Base-by-base conservation (phyloP, 1,140 invertebrate genomes). In the Zaprionus kolodkinae region DNA sequence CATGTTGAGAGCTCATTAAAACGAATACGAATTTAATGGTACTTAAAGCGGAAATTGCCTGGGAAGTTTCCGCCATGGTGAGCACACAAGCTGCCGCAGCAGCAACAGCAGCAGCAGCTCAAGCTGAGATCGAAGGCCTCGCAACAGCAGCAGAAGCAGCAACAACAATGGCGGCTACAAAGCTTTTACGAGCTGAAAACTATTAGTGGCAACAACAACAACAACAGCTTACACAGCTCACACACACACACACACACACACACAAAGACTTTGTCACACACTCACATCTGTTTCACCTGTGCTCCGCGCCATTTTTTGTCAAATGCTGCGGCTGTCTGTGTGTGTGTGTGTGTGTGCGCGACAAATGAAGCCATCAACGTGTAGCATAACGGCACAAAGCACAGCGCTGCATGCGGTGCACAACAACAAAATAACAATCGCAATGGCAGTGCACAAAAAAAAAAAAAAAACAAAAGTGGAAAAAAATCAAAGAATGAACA, bases 1-100 rank as follows among this genome's bases (percentile, higher is more conserved):
- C 88, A 91, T 91, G 89, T 91, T 91, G 88, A 91, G 89, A 91
- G 88, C 89, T 91, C 89, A 91, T 91, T 91, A 91, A 91, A 88
- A 89, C 79, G 84, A 85, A 91, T 91, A 80, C 89, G 89, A 91
- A 89, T 91, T 91, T 91, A 91, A 91, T 91, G 89, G 84, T 85
- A 91, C 89, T 91, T 91, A 88, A 91, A 91, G 84, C 89, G 89
- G 89, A 91, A 91, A 91, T 91, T 91, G 89, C 89, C 89, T 91
- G 89, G 79, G 70, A 91, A 91, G 89, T 88, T 91, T 91, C 85
- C 84, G 83, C 79, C 61, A 76, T 72, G 83, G 60, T 62, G 67
- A 67, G 86, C 81, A 81, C 73, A 89, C 75, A 75, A 89, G 56
- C 48, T 75, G 43, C 64, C 55, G 36, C 38, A 66, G 13, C 59